Base-by-base conservation (phyloP, 2,113 vertebrate genomes). In the Morone saxatilis region DNA sequence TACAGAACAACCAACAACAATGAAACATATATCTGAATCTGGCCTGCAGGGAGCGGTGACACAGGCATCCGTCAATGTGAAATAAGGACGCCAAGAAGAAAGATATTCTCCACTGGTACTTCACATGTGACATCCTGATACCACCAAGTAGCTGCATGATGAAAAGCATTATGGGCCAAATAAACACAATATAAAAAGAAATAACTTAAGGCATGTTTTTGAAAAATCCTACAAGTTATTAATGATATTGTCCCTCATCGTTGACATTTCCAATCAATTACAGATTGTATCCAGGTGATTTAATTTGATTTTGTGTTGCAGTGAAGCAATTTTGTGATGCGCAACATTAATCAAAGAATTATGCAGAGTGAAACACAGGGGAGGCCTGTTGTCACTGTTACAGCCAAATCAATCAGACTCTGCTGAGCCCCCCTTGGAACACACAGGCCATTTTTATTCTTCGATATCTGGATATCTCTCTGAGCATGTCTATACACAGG, bases 211-310 rank as follows among this genome's bases (percentile, higher is more conserved):
- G 81, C 70, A 80, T 83, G 36, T 74, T 72, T 85, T 43, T 22
- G n/a, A 77, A 67, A 86, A 82, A 70, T 63, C 66, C 73, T 45
- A 65, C 36, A 68, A 54, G 71, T 92, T 94, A 94, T 93, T 91
- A 92, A 95, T 94, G 90, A 43, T 48, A 84, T 67, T 66, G 61
- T 50, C 45, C 10, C 54, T 61, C 53, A 50, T 86, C 83, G 85
- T 69, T 92, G 94, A 92, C 94, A 89, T 84, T 89, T 91, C 84
- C 85, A 93, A 95, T 95, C 91, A 95, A 94, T 95, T 94, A 93
- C 86, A 87, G 92, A 94, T 94, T 83, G 90, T 90, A 95, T 94
- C 93, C 90, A 94, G 92, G 93, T 95, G 93, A 95, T 92, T 94
- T 94, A 81, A 95, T 95, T 94, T 78, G 92, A 94, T 95, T 93